phyloP scores from a whole-genome alignment of 2,797 vertebrate species.

The Phylloscopus collybita region DNA sequence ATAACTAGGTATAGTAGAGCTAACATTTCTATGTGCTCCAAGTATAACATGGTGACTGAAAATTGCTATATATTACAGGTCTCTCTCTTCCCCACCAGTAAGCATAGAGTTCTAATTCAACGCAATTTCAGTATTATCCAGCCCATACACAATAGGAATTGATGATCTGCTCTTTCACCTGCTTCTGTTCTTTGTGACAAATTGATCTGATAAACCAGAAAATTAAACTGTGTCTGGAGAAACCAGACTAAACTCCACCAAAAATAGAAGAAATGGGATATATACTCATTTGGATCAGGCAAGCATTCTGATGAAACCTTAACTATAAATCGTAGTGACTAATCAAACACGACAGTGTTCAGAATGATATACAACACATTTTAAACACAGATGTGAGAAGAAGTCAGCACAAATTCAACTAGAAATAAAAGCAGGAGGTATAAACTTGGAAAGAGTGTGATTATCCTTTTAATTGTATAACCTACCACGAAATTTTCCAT shows the following conservation, averaged over 20 bases:
- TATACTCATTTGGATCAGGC: slow-evolving; percentile 50
- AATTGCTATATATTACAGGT: slow-evolving; percentile 24
- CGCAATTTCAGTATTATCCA: slow-evolving; percentile 61
- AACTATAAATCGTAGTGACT: slow-evolving; percentile 34
- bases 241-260: slow-evolving; percentile 54
- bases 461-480: slow-evolving; percentile 6
- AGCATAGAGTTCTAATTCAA: slow-evolving; percentile 63
- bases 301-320: slow-evolving; percentile 63
- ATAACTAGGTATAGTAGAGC: background rate
- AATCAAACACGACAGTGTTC: slow-evolving; percentile 43
- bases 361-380: background rate
- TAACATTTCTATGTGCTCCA: slow-evolving; percentile 7
- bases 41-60: slow-evolving; percentile 14
- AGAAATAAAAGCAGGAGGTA: background rate
- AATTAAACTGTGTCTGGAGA: slow-evolving; percentile 70
- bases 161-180: slow-evolving; percentile 70
- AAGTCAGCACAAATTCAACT: background rate
- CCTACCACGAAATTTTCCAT: background rate
- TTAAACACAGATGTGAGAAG: slow-evolving; percentile 14
- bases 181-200: slow-evolving; percentile 63
- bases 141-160: slow-evolving; percentile 61
- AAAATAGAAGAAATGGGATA: slow-evolving; percentile 26
- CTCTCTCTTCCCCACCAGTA: slow-evolving; percentile 20
- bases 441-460: background rate
- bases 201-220: slow-evolving; percentile 72